Evolutionary conservation across 1,140 invertebrate species (phyloP), one percentile per base, ranked within the genome.

Genomic region (Proales similis): DNA sequence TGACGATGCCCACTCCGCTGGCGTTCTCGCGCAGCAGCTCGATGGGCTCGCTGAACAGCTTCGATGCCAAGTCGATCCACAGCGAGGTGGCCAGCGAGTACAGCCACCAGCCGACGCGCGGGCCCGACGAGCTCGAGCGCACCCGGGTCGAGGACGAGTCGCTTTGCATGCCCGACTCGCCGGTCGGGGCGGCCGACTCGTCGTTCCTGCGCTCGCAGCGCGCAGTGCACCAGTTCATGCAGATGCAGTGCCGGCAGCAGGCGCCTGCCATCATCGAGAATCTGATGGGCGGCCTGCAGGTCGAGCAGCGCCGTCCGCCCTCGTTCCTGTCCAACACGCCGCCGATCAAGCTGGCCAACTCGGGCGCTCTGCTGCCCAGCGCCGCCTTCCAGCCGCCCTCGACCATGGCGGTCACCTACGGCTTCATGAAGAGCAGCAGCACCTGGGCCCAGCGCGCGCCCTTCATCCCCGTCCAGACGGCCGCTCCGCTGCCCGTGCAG

Each of bases 1-100:
- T n/a, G n/a, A n/a, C n/a, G n/a, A 42, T 57, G 36, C 51, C 51
- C 7, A 57, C 51, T 6, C 51, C 51, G n/a, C 20, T 57, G 5
- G 51, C 51, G 22, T 57, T 42, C 12, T 57, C 51, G 3, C 33
- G 51, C 14, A 42, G 36, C 0, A 42, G 36, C 2, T 57, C 51
- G 1, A 27, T 57, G 27, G 45, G 36, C 20, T 57, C 51, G 4
- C 24, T 57, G 5, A 57, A 57, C 27, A 30, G 26, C 1, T 57
- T 57, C 27, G 51, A 57, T 36, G 22, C 30, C 27, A 57, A 57
- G 27, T 57, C 51, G 4, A 57, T 57, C 19, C 51, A 57, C 27
- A 30, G 26, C 12, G 30, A 36, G 4, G 51, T 57, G 4, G 51
- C 29, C n/a, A 30, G 26, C 17, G 51, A 57, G 29, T 57, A 57